Evolutionary conservation across 2,797 vertebrate genomes (phyloP), one percentile per base, ranked within the genome.

Genomic region (Telmatherina bonti): DNA sequence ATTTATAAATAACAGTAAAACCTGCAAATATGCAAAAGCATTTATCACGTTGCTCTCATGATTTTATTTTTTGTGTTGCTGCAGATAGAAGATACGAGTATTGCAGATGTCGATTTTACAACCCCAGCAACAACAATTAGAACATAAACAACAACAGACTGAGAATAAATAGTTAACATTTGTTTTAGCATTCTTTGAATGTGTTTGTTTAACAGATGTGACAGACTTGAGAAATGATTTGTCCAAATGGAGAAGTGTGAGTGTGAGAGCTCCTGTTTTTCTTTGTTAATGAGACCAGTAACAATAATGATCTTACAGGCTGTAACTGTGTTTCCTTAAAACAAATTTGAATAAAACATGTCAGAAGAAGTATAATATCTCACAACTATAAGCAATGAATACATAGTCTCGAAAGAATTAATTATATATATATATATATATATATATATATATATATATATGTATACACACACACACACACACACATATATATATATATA

Each of bases 201-300:
- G 57, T 66, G 60, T 57, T 31, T 76, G 56, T 65, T 7, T 78
- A 29, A 85, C 84, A 86, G 86, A 89, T 89, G 89, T 89, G 81
- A 85, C 67, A 83, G 85, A 84, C 81, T 41, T 82, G 82, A 90
- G 84, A 86, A 88, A 88, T 84, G 82, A 74, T 81, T 27, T 1
- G 82, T 90, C 88, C 92, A 94, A 91, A 91, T 93, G 93, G 91
- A 79, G 86, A 90, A 84, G 91, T 91, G 92, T 90, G 87, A 91
- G 88, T n/a, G n/a, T n/a, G n/a, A n/a, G n/a, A 87, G 83, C 66
- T 36, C 51, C 35, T 73, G 59, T 74, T 64, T 74, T 62, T 70
- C 56, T 53, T 59, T 70, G 64, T 38, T 63, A 41, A 71, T 66
- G 43, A 70, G 38, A 68, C 29, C 20, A 24, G 63, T n/a, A 35